phyloP scores from a whole-genome alignment of 2,113 vertebrate genomes.

The Alouatta palliata region DNA sequence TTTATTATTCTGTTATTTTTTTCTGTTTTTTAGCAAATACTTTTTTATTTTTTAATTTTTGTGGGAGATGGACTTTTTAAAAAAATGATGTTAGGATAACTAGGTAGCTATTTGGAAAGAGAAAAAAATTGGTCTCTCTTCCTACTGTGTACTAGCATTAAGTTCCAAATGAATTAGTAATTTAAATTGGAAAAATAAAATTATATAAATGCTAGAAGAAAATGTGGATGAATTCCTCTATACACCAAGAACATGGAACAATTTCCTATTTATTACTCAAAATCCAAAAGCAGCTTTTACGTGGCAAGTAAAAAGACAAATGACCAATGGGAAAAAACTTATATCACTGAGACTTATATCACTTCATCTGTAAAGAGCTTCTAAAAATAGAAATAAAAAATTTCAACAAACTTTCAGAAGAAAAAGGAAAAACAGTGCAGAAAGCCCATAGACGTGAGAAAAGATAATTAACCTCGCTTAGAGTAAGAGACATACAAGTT shows the following conservation, averaged over 20 bases:
- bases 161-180: not conserved
- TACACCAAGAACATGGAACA: not conserved
- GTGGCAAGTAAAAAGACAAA: not conserved
- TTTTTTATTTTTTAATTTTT: no score
- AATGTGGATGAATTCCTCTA: not conserved
- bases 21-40: no score
- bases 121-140: not conserved
- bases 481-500: not conserved
- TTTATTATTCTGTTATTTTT: no score
- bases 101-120: not conserved
- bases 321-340: not conserved
- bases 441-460: not conserved
- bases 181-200: not conserved
- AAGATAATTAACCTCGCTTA: not conserved
- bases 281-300: not conserved
- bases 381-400: not conserved
- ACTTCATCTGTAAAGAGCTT: not conserved
- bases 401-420: not conserved
- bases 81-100: not conserved
- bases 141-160: not conserved
- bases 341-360: not conserved
- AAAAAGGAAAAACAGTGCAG: not conserved
- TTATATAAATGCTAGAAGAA: not conserved
- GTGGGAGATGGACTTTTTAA: no score
- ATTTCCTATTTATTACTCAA: not conserved